Base-by-base conservation (phyloP, 2,797 vertebrate genomes). In the Thripadectes ignobilis region DNA sequence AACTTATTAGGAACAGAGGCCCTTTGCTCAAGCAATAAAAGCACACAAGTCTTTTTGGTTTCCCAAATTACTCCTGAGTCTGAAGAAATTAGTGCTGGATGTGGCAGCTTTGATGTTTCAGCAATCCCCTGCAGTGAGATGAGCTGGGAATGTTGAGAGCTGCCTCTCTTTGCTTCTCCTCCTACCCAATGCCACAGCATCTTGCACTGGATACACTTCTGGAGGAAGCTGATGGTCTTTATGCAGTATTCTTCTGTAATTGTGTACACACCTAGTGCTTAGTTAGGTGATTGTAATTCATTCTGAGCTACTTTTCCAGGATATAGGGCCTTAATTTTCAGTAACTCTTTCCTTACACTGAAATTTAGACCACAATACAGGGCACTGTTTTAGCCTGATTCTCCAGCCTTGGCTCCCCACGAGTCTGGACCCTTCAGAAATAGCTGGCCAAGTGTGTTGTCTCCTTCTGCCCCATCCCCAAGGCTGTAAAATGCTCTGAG, bases 361-460 rank as follows among this genome's bases (percentile, higher is more conserved):
- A 45, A 14, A 4, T 76, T 88, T 58, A 51, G 34, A 14, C 26
- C n/a, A 12, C 4, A 26, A 0, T 36, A 36, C 34, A 36, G 4
- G 14, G 29, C 24, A 12, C 23, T 57, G 43, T 41, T 95, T 69
- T 13, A 30, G 71, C 51, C 81, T 78, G 80, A n/a, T 59, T 91
- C 80, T 96, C 32, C 38, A 88, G 72, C 71, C 54, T 67, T 79
- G 78, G 45, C 62, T 86, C 65, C 61, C 79, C 39, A 3, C n/a
- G 67, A 93, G 88, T 29, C 63, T 81, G 73, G 74, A 76, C 43
- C 86, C 54, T 81, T 24, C 30, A 92, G 92, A 97, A 96, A 79
- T 65, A 94, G 65, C 92, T 86, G 90, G 36, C 67, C 36, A 2
- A 39, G 68, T n/a, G 73, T 52, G 49, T 92, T 95, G 88, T 66